These are phyloP conservation scores for Cathartes aura DNA, from an alignment of 2,113 vertebrate genomes.

Conservation along the genomic window DNA sequence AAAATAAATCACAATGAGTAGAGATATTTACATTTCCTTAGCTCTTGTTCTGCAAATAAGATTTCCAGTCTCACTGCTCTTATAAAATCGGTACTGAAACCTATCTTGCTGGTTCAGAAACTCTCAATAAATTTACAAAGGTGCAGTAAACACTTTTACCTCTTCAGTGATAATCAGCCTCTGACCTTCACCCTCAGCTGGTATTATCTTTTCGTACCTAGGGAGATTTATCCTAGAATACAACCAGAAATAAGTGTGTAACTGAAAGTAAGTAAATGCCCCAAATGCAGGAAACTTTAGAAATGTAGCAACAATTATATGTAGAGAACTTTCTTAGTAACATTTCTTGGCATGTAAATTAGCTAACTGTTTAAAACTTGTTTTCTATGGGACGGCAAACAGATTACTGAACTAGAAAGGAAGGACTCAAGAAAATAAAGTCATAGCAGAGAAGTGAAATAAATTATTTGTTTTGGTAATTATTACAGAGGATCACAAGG, in stretches of 20 bases:
- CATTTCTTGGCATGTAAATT: not conserved
- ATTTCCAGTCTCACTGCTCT: not conserved
- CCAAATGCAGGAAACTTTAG: not conserved
- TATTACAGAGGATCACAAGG: not conserved
- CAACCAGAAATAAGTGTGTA: constrained; percentile 13
- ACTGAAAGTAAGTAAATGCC: not conserved
- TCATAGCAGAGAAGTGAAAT: not conserved
- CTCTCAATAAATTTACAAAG: not conserved
- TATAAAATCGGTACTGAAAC: not conserved
- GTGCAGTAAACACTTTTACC: constrained; percentile 76
- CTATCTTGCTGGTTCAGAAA: not conserved
- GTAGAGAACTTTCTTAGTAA: not conserved
- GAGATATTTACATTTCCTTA: not conserved
- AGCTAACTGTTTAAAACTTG: not conserved
- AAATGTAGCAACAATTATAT: not conserved
- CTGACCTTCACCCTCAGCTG: constrained; percentile 82
- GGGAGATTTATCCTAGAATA: constrained; percentile 86
- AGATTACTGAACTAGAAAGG: not conserved
- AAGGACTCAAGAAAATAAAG: not conserved
- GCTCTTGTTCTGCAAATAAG: not conserved
- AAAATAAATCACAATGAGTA: not conserved
- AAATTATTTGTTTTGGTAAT: not conserved
- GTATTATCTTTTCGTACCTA: constrained; percentile 84
- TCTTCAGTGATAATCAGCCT: constrained; percentile 89
- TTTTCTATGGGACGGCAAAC: not conserved